Evolutionary conservation across 2,113 vertebrate genomes (phyloP).

Genomic region (Megalops atlanticus): DNA sequence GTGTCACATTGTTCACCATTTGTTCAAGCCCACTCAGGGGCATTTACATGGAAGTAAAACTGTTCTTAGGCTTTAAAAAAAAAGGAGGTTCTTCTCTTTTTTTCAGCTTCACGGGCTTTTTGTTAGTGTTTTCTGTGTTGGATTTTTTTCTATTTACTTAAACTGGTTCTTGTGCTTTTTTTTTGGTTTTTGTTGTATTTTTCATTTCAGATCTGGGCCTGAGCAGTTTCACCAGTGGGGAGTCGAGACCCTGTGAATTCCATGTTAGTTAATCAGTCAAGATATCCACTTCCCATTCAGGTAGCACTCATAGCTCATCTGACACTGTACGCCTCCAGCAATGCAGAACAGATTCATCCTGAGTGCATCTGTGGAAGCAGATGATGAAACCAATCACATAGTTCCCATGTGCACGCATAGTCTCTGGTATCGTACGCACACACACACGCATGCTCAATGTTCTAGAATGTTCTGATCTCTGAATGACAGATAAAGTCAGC

Average conservation of each 20-base stretch:
- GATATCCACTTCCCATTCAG: background rate
- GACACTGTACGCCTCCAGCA: background rate
- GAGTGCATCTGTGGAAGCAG: background rate
- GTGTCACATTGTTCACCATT: background rate
- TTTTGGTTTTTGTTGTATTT: constrained; percentile 3
- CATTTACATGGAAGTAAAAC: background rate
- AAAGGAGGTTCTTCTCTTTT: background rate
- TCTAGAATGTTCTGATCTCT: too few species aligned
- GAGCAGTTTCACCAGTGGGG: constrained; percentile 42
- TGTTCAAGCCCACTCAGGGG: background rate
- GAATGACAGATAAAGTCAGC: too few species aligned
- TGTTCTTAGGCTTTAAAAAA: too few species aligned
- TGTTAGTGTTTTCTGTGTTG: too few species aligned
- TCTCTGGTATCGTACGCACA: background rate
- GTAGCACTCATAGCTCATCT: background rate
- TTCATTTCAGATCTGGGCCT: constrained; percentile 78
- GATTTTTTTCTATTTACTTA: too few species aligned
- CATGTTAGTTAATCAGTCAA: background rate
- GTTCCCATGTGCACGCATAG: background rate
- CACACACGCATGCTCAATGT: background rate
- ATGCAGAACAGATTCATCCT: background rate
- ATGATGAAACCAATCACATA: background rate
- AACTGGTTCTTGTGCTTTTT: too few species aligned
- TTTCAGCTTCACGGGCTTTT: constrained; percentile 1
- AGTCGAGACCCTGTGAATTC: background rate